Percentiles rank a stretch among this genome's conserved stretches.
Conservation (phyloP, 2,113 vertebrate species). For the Nestor notabilis region DNA sequence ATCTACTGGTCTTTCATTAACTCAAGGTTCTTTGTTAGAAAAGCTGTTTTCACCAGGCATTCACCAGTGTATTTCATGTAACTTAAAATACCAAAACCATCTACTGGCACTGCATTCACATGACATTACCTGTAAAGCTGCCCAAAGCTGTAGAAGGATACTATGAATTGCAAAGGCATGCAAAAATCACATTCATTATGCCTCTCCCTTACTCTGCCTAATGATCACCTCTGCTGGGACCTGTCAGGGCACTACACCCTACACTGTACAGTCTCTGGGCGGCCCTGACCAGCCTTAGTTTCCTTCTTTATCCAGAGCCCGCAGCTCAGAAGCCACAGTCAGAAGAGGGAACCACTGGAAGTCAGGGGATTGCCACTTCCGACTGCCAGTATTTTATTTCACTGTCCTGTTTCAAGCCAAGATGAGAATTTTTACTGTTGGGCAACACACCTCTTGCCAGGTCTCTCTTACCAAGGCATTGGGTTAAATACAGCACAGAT, state of each 20-base stretch:
- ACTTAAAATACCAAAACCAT: not conserved
- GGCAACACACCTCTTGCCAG: not conserved
- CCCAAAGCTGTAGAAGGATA: not conserved
- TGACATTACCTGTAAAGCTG: not conserved
- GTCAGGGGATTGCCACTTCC: not conserved
- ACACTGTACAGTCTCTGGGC: not conserved
- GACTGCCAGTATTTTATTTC: accelerated
- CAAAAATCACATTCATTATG: not conserved
- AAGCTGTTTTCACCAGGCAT: not conserved
- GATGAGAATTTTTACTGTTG: not conserved
- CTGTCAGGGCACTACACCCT: not conserved
- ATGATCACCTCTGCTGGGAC: not conserved
- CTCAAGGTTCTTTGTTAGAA: not conserved
- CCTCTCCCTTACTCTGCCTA: not conserved
- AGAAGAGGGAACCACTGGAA: not conserved
- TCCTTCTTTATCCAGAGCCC: not conserved
- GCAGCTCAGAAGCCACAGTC: not conserved
- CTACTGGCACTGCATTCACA: not conserved
- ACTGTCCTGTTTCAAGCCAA: not conserved
- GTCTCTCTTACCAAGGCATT: not conserved
- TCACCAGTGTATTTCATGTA: not conserved
- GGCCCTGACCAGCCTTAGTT: not conserved
- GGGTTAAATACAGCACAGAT: not conserved
- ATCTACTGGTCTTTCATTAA: slow-evolving; percentile 13
- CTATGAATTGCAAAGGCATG: not conserved